Conservation (phyloP, 1,140 invertebrate species). For the Ephestia elutella region DNA sequence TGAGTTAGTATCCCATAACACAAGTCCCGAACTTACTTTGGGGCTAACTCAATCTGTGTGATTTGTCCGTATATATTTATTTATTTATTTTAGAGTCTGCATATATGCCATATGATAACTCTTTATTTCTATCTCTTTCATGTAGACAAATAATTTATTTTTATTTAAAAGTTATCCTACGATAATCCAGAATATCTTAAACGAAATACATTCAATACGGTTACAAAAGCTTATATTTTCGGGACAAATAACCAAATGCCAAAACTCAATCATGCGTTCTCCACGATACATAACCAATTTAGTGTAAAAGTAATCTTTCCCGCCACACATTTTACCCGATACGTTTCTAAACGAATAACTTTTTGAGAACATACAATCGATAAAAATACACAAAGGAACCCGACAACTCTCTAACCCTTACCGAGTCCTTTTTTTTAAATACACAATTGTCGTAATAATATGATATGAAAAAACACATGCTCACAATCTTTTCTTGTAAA, state of each 20-base stretch:
- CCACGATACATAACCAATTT: conserved; percentile 2
- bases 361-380: background rate
- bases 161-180: no score
- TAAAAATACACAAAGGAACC: background rate
- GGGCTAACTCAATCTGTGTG: no score
- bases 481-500: no score
- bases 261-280: conserved; percentile 6
- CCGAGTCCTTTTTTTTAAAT: background rate
- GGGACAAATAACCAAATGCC: conserved; percentile 8
- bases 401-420: background rate
- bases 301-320: conserved; percentile 8
- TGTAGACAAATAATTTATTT: no score
- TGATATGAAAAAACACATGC: background rate
- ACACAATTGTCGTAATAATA: background rate
- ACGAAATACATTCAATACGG: no score
- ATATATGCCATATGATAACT: no score
- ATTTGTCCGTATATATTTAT: no score
- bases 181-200: no score
- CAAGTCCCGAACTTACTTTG: no score
- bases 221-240: background rate
- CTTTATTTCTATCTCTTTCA: no score
- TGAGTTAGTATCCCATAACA: no score
- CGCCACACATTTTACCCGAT: conserved; percentile 5
- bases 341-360: background rate
- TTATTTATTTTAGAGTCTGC: no score